Base-by-base conservation (phyloP, 2,113 vertebrate genomes). In the Hippocampus comes region DNA sequence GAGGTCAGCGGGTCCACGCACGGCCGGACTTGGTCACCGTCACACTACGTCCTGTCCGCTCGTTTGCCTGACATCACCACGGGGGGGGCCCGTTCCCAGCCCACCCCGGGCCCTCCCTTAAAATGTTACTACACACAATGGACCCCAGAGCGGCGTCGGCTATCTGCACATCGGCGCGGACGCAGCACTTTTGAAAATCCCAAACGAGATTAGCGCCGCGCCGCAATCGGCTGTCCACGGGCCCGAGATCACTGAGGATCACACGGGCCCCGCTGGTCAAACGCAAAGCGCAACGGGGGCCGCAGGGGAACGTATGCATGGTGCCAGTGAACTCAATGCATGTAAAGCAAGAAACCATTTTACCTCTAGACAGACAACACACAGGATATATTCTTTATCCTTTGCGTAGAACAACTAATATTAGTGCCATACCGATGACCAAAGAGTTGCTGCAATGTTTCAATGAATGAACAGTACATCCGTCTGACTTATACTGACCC, bases 121-220 rank as follows among this genome's bases (percentile, higher is more conserved):
- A 72, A 91, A 89, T 89, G 88, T 89, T 83, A 84, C 86, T 83
- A 84, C 86, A 90, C 78, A 92, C 90, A 92, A 91, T 87, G 89
- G 84, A 12, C 86, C 65, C 76, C 86, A 82, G 57, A 30, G 25
- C 57, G 14, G 15, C 57, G 55, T 25, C n/a, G 55, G 63, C 83
- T 92, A 92, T 92, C 89, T 88, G 79, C 90, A 86, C 79, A 92
- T 92, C 91, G 82, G 82, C 87, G 88, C 87, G 90, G 89, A 92
- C 88, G 76, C 91, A 92, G 91, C 91, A 92, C 89, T 92, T 92
- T 61, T 92, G 90, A 89, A 92, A 92, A 91, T 90, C 90, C 89
- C 88, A 91, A 90, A 92, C 87, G 82, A 90, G 91, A 92, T 92
- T 92, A 92, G 86, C 90, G 74, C 86, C 20, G 78, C 81, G 79